Evolutionary conservation across 2,888 invertebrate genomes (phyloP), one percentile per base, ranked within the genome.

Genomic region (Andricus curvator): DNA sequence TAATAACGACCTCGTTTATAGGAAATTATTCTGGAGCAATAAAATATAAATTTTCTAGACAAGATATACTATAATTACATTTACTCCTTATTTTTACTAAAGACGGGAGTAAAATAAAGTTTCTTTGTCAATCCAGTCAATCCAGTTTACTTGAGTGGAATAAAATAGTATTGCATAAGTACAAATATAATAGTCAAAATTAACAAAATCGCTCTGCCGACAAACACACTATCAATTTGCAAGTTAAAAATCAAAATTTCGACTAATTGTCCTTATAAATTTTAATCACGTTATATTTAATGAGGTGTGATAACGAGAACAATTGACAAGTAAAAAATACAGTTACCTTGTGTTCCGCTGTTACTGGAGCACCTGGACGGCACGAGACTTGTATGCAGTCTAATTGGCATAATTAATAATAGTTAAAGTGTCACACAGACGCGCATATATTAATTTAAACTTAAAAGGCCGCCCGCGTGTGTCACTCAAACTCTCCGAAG

Each of bases 291-390:
- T 25, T 25, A 25, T 15, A 64, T 25, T 29, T 25, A 29, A 15
- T 5, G 17, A 2, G 29, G 29, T 17, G 17, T 64, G 64, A n/a
- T 56, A 56, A 56, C n/a, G 56, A 33, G 68, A 68, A 29, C 5
- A 44, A 68, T 68, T 68, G 5, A 44, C 41, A 68, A 17, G 25
- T 44, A 44, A 56, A 56, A 33, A 22, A 33, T 74, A 33, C 20
- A 74, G 33, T 74, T 74, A 56, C 74, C 74, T 74, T 74, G 74
- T 51, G 74, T n/a, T 33, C 56, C 37, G 74, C 51, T 74, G 37
- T 60, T 56, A 74, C 56, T 74, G 15, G 56, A 74, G 74, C 74
- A 74, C 74, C 74, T 74, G 56, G 33, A 37, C 74, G 29, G n/a
- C 37, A 56, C 6, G 33, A 74, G 33, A 60, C 13, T 74, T 33